Evolutionary conservation across 2,888 invertebrate species (phyloP).

Genomic region (Patella ulyssiponensis): DNA sequence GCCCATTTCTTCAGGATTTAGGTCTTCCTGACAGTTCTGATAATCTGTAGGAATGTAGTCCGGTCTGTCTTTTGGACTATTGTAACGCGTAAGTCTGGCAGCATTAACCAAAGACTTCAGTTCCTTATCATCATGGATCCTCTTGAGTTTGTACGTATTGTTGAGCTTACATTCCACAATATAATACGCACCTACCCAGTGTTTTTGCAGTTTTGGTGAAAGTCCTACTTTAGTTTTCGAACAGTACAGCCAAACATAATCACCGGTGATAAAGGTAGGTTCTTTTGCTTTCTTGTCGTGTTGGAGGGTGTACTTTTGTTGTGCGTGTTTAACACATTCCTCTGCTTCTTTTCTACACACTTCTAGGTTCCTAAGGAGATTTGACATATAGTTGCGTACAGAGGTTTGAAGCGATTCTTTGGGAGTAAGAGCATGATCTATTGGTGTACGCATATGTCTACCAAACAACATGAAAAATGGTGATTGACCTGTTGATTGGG

Average conservation of each 20-base stretch:
- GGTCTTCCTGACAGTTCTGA: no score
- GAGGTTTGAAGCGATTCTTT: background rate
- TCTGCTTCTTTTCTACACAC: conserved; percentile 8
- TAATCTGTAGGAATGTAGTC: no score
- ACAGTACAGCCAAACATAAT: conserved; percentile 9
- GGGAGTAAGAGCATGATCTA: background rate
- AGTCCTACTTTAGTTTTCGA: background rate
- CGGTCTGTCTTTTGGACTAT: background rate
- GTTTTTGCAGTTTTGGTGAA: conserved; percentile 10
- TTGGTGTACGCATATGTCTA: conserved; percentile 12
- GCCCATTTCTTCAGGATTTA: no score
- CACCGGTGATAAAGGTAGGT: conserved; percentile 8
- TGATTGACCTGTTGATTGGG: conserved; percentile 17
- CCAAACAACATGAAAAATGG: conserved; percentile 24
- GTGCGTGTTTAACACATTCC: background rate
- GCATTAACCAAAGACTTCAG: conserved; percentile 14
- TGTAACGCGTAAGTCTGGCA: conserved; percentile 2
- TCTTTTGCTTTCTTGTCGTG: conserved; percentile 16
- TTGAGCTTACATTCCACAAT: conserved; percentile 10
- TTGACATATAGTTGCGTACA: background rate
- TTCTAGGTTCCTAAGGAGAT: conserved; percentile 3
- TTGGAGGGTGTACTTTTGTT: conserved; percentile 3
- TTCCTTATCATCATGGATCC: background rate
- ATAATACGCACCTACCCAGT: conserved; percentile 19
- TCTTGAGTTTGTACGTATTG: background rate